Conservation (phyloP, 1,140 invertebrate species). For the Euura saliciscinereae region DNA sequence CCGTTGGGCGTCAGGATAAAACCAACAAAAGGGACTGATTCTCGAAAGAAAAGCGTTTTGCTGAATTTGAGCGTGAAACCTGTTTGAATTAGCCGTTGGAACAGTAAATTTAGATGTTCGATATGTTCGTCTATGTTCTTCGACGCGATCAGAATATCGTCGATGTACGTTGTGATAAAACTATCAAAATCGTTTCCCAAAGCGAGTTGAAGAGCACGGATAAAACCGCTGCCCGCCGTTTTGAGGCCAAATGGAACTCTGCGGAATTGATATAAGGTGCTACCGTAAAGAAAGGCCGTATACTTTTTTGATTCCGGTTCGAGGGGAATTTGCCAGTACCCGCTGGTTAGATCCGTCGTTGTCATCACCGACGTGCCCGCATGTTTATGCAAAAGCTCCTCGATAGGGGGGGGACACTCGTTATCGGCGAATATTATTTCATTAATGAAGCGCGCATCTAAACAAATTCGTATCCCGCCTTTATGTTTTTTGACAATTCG, state of each 20-base stretch:
- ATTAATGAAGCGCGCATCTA: slow-evolving; percentile 37
- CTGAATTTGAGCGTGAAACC: slow-evolving; percentile 21
- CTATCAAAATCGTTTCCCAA: slow-evolving; percentile 12
- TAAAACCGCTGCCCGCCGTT: slow-evolving; percentile 21
- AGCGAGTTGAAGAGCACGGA: slow-evolving; percentile 11
- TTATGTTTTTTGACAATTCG: slow-evolving; percentile 32
- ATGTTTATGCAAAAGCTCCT: slow-evolving; percentile 32
- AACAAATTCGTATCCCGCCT: slow-evolving; percentile 27
- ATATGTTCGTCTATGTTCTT: slow-evolving; percentile 1
- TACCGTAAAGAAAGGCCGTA: slow-evolving; percentile 41
- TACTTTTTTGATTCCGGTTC: slow-evolving; percentile 32
- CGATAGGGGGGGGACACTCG: slow-evolving; percentile 24
- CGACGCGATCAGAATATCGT: slow-evolving; percentile 33
- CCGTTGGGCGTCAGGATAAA: slow-evolving; percentile 13
- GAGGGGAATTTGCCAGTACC: slow-evolving; percentile 46
- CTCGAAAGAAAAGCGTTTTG: slow-evolving; percentile 19
- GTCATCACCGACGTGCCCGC: slow-evolving; percentile 27
- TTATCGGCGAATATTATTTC: slow-evolving; percentile 30
- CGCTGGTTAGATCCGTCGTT: slow-evolving; percentile 40
- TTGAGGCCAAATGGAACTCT: slow-evolving; percentile 23
- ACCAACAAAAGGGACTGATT: slow-evolving; percentile 17
- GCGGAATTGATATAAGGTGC: slow-evolving; percentile 24
- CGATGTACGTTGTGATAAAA: slow-evolving; percentile 26
- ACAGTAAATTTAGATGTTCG: slow-evolving; percentile 16
- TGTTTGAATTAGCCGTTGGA: slow-evolving; percentile 13